phyloP scores from a whole-genome alignment of 2,797 vertebrate species.

The Xiphorhynchus erythropygius region DNA sequence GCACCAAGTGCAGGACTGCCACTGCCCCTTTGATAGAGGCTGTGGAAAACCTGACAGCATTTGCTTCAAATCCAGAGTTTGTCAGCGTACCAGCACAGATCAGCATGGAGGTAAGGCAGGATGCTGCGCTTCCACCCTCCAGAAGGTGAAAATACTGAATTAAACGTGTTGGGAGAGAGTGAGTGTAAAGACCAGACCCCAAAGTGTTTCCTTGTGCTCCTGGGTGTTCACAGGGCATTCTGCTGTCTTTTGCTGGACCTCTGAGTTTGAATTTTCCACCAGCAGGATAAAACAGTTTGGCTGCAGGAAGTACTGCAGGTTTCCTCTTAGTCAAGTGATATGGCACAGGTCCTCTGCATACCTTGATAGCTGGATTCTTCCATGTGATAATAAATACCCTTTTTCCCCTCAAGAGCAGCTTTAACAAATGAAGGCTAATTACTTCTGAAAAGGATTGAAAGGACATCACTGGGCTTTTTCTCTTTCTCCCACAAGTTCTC shows the following conservation, averaged over 20 bases:
- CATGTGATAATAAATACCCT: not conserved
- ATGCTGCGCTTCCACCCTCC: not conserved
- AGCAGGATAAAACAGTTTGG: not conserved
- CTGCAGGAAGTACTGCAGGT: not conserved
- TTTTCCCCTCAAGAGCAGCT: not conserved
- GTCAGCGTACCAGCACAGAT: slow-evolving; percentile 97
- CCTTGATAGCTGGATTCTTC: not conserved
- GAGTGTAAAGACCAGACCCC: not conserved
- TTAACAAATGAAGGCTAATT: not conserved
- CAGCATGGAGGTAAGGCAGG: slow-evolving; percentile 87
- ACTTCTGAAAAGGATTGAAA: not conserved
- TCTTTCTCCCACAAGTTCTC: not conserved
- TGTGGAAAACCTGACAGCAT: slow-evolving; percentile 94
- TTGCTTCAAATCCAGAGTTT: slow-evolving; percentile 97
- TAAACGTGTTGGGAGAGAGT: not conserved
- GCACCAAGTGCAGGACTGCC: slow-evolving; percentile 89
- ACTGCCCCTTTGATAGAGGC: slow-evolving; percentile 93
- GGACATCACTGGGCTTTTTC: not conserved
- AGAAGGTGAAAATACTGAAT: not conserved
- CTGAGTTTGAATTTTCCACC: not conserved
- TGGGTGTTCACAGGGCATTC: not conserved
- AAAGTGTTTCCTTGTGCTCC: not conserved
- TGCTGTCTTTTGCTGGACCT: not conserved
- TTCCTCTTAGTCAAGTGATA: not conserved
- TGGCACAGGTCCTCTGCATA: not conserved